Conservation (phyloP, 2,888 invertebrate genomes). For the Phengaris alcon region DNA sequence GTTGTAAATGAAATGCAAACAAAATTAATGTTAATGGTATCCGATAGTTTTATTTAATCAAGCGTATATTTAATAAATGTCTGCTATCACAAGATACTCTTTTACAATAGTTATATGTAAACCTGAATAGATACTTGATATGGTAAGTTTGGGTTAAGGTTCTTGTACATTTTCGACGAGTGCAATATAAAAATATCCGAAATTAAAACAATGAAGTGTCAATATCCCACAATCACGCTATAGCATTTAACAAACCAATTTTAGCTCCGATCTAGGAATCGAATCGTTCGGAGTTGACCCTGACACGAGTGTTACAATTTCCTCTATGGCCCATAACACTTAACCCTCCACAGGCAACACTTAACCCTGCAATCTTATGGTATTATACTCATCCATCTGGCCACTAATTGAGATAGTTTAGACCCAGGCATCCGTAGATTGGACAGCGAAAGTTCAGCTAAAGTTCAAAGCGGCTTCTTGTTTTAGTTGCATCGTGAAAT, state of each 20-base stretch:
- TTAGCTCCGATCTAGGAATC: constrained; percentile 5
- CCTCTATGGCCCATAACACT: constrained; percentile 47
- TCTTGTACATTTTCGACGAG: no score
- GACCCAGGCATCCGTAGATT: constrained; percentile 72
- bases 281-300: constrained; percentile 28
- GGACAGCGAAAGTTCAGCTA: constrained; percentile 74
- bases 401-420: constrained; percentile 77
- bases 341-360: constrained; percentile 49
- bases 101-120: no score
- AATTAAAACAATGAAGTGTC: no score
- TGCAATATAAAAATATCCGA: no score
- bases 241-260: not conserved
- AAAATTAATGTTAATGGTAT: no score
- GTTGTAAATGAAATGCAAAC: not conserved
- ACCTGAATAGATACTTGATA: no score
- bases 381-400: constrained; percentile 71
- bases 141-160: no score
- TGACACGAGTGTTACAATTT: constrained; percentile 45
- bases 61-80: no score
- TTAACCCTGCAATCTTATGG: constrained; percentile 61
- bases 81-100: no score
- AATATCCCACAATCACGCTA: not conserved
- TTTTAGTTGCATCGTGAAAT: constrained; percentile 30
- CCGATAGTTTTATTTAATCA: no score
- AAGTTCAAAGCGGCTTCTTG: constrained; percentile 68